Conservation (phyloP, 2,797 vertebrate species). For the Pseudomugil gertrudae region DNA sequence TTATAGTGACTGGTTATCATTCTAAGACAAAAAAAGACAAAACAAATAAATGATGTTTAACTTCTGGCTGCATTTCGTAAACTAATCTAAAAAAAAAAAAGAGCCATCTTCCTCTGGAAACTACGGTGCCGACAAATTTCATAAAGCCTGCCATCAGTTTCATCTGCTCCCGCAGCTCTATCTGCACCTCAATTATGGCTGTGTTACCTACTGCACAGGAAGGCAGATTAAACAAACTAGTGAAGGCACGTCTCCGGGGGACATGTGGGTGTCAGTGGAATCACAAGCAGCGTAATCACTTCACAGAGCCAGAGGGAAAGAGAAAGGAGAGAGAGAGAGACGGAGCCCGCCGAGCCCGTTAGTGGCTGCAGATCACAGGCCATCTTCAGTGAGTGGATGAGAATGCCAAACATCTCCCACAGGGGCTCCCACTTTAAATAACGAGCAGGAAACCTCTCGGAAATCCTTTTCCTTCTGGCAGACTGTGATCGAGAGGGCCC, state of each 20-base stretch:
- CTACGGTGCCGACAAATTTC: constrained; percentile 43
- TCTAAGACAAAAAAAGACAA: constrained; percentile 15
- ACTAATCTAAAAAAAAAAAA: constrained; percentile 25
- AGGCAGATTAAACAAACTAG: constrained; percentile 82
- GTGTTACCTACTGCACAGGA: constrained; percentile 76
- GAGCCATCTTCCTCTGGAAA: constrained; percentile 40
- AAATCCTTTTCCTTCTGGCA: constrained; percentile 80
- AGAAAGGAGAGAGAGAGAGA: constrained; percentile 62
- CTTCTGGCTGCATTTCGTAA: constrained; percentile 37
- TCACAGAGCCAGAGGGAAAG: constrained; percentile 76
- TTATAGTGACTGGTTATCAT: constrained; percentile 9
- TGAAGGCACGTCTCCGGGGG: constrained; percentile 76
- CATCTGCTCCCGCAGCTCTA: constrained; percentile 69
- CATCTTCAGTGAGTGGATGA: constrained; percentile 79
- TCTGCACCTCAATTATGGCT: constrained; percentile 78
- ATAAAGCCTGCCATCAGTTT: constrained; percentile 62
- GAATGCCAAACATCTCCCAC: constrained; percentile 81
- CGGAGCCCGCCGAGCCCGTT: constrained; percentile 67
- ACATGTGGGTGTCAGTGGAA: constrained; percentile 81
- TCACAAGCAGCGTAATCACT: constrained; percentile 84
- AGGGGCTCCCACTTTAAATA: constrained; percentile 76
- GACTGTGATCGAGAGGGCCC: constrained; percentile 73
- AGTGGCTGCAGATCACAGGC: constrained; percentile 81
- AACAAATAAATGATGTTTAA: constrained; percentile 35
- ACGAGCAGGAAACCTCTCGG: constrained; percentile 76